Base-by-base conservation (phyloP, 1,140 invertebrate species). In the Drosophila parabipectinata region DNA sequence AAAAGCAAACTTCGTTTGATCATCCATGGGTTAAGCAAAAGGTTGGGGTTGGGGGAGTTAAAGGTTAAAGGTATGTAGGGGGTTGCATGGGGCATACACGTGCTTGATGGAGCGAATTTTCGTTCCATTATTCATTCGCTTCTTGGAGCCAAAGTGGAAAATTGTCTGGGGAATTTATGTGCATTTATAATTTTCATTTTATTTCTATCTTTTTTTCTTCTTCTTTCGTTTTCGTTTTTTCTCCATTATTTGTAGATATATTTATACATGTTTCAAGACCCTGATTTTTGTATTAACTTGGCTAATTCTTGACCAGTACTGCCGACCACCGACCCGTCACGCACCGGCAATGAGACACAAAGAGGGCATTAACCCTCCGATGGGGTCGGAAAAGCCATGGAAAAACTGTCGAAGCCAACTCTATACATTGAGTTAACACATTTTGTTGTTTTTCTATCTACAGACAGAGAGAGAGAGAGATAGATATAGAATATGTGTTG, bases 161-260 rank as follows among this genome's bases (percentile, higher is more conserved):
- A 69, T 69, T 69, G 64, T 69, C 64, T 67, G 26, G 52, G 67
- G 67, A 69, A 69, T 69, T 69, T 69, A 69, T 69, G 66, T 69
- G 66, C 66, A 69, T 69, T 69, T 69, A 57, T 69, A 69, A 69
- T 69, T 69, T 57, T 50, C 34, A 32, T 47, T 69, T 55, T 56
- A 69, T 56, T 69, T 67, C 24, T 54, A 44, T 52, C 18, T 39
- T 5, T 32, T 44, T 24, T 26, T 45, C 15, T 26, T 32, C 26
- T 6, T 14, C 14, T 44, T 44, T 34, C 12, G 7, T 55, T 18
- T 18, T 18, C 18, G 18, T 18, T 44, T n/a, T 15, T 63, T n/a
- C n/a, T 32, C 37, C 18, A 21, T 28, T 45, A 9, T 26, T 7
- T 18, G 21, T 21, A 21, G 2, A 21, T 21, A 21, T 21, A 21